phyloP scores from a whole-genome alignment of 2,113 vertebrate species.

The Gymnocephalus cernua region DNA sequence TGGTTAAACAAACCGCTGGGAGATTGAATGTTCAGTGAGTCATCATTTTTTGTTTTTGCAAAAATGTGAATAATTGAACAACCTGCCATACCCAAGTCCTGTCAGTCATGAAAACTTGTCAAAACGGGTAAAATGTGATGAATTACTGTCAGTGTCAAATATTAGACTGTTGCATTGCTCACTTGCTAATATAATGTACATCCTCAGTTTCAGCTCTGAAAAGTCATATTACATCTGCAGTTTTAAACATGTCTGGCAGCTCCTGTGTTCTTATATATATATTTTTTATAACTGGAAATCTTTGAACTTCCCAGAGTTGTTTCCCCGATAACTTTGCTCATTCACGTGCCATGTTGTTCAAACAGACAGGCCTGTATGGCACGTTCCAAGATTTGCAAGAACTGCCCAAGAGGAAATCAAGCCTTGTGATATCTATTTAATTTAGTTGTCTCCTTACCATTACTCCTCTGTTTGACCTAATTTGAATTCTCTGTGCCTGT shows the following conservation, averaged over 20 bases:
- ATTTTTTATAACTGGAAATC: not conserved
- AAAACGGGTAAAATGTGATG: constrained; percentile 21
- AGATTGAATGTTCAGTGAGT: constrained; percentile 32
- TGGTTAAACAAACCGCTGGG: constrained; percentile 20
- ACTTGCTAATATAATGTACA: constrained; percentile 25
- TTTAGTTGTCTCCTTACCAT: constrained; percentile 64
- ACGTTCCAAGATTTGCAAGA: constrained; percentile 17
- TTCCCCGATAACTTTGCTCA: constrained; percentile 30
- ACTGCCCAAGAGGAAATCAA: constrained; percentile 45
- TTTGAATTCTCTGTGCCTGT: constrained; percentile 65
- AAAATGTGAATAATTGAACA: constrained; percentile 38
- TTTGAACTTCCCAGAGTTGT: constrained; percentile 24
- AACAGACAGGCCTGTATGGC: not conserved
- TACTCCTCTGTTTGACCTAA: constrained; percentile 61
- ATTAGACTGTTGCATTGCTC: constrained; percentile 26
- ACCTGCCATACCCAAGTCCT: constrained; percentile 34
- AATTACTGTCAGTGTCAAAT: constrained; percentile 20
- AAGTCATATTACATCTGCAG: constrained; percentile 9
- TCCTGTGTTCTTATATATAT: not conserved
- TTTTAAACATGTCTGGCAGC: constrained; percentile 19
- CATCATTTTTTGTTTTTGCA: constrained; percentile 41
- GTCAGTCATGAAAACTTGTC: constrained; percentile 27
- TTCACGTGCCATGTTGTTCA: constrained; percentile 11
- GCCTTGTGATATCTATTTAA: constrained; percentile 56
- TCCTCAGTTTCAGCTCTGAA: constrained; percentile 15